phyloP scores from a whole-genome alignment of 2,888 invertebrate genomes.

The Drosophila affinis region DNA sequence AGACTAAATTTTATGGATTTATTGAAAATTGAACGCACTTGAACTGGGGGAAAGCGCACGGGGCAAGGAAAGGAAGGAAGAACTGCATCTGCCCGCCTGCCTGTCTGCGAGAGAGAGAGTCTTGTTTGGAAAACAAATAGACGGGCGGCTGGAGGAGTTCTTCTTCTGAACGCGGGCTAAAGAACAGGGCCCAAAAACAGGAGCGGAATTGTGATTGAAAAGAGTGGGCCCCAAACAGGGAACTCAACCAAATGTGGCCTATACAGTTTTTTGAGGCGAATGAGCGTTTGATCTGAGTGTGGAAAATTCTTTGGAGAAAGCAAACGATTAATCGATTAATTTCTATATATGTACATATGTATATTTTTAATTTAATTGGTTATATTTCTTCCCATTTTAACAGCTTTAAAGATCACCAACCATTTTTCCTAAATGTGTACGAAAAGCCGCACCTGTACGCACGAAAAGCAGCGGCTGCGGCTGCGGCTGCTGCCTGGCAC shows the following conservation, averaged over 20 bases:
- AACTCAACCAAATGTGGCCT: background rate
- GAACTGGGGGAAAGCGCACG: constrained; percentile 17
- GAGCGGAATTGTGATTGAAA: constrained; percentile 1
- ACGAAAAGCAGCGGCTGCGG: constrained; percentile 31
- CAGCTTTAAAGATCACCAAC: too few species aligned
- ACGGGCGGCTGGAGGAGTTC: constrained; percentile 27
- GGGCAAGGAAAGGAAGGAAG: background rate
- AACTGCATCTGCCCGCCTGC: constrained; percentile 55
- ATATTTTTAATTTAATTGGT: too few species aligned
- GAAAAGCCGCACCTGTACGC: constrained; percentile 17
- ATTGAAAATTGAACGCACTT: constrained; percentile 78
- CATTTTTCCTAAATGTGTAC: too few species aligned
- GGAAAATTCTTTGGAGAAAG: too few species aligned
- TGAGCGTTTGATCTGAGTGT: too few species aligned
- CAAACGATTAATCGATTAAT: too few species aligned
- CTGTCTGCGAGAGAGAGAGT: constrained; percentile 60
- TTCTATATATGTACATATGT: too few species aligned
- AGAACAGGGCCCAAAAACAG: constrained; percentile 11
- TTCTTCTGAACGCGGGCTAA: constrained; percentile 4
- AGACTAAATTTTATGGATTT: constrained; percentile 70
- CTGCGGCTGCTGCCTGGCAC: constrained; percentile 20
- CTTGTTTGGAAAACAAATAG: constrained; percentile 74
- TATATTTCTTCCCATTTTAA: too few species aligned
- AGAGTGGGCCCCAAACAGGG: background rate
- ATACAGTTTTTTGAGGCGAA: too few species aligned